phyloP scores from a whole-genome alignment of 2,888 invertebrate genomes.

The Catocala fraxini region DNA sequence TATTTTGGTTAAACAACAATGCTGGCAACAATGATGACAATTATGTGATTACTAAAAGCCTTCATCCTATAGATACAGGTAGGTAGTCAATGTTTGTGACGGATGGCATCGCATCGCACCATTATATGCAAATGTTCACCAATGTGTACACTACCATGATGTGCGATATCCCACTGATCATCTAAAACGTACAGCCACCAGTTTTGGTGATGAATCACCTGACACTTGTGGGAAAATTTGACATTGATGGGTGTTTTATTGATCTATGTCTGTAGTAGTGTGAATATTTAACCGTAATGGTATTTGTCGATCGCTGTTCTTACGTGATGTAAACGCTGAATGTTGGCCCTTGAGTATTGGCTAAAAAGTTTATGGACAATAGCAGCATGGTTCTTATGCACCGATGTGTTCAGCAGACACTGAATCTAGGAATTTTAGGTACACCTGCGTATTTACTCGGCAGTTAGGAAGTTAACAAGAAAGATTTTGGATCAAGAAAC shows the following conservation, averaged over 20 bases:
- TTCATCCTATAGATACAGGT: constrained; percentile 60
- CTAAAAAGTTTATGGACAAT: no score
- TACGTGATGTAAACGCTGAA: no score
- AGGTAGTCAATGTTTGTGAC: constrained; percentile 71
- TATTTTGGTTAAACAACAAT: no score
- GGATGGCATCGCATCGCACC: constrained; percentile 65
- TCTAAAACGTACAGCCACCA: constrained; percentile 59
- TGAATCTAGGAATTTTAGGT: no score
- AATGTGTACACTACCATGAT: constrained; percentile 61
- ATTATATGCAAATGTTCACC: constrained; percentile 86
- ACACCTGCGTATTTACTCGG: no score
- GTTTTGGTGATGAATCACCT: constrained; percentile 39
- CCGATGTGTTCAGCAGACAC: no score
- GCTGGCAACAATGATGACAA: no score
- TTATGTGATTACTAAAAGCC: not conserved
- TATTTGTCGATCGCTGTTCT: not conserved
- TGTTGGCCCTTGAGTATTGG: no score
- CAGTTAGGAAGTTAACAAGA: no score
- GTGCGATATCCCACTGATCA: constrained; percentile 67
- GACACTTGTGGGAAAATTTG: constrained; percentile 33
- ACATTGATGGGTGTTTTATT: constrained; percentile 1
- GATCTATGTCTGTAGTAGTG: not conserved
- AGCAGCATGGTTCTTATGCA: no score
- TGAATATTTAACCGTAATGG: not conserved
- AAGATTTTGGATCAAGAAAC: no score